A percentile compares a stretch with the other conserved stretches of the same genome.
Conservation (phyloP, 2,888 invertebrate genomes). For the Hirtodrosophila trivittata region DNA sequence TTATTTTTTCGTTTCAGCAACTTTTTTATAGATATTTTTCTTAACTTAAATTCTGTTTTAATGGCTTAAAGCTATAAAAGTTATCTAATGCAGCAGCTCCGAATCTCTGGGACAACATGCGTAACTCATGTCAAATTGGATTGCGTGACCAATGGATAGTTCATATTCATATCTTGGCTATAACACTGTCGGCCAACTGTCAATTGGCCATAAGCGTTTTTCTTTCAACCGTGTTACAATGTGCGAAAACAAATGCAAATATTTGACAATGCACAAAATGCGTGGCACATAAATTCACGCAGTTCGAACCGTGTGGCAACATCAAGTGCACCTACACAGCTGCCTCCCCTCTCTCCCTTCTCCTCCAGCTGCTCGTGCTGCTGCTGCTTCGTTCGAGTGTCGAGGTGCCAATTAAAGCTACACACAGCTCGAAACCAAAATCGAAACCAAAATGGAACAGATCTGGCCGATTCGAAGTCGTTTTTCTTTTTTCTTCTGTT, state of each 20-base stretch:
- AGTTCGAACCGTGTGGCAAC: conserved; percentile 24
- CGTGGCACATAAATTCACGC: conserved; percentile 51
- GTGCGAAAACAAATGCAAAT: conserved; percentile 64
- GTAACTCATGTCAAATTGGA: conserved; percentile 66
- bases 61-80: no score
- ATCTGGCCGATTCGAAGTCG: conserved; percentile 18
- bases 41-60: no score
- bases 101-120: conserved; percentile 46
- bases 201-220: conserved; percentile 25
- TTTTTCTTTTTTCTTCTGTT: conserved; percentile 40
- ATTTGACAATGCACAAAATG: conserved; percentile 54
- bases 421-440: conserved; percentile 18
- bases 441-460: conserved; percentile 25
- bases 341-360: no score
- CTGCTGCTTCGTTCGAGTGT: conserved; percentile 35
- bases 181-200: conserved; percentile 34
- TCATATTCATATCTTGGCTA: conserved; percentile 24
- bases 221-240: conserved; percentile 47
- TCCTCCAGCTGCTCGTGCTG: not conserved
- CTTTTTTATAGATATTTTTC: no score
- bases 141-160: conserved; percentile 51
- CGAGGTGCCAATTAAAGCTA: conserved; percentile 71
- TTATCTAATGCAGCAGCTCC: conserved; percentile 20
- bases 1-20: no score
- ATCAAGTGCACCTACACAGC: conserved; percentile 53